Percentiles rank a stretch among this genome's conserved stretches.
phyloP scores from a whole-genome alignment of 2,888 invertebrate genomes.

The Caenorhabditis macrosperma region DNA sequence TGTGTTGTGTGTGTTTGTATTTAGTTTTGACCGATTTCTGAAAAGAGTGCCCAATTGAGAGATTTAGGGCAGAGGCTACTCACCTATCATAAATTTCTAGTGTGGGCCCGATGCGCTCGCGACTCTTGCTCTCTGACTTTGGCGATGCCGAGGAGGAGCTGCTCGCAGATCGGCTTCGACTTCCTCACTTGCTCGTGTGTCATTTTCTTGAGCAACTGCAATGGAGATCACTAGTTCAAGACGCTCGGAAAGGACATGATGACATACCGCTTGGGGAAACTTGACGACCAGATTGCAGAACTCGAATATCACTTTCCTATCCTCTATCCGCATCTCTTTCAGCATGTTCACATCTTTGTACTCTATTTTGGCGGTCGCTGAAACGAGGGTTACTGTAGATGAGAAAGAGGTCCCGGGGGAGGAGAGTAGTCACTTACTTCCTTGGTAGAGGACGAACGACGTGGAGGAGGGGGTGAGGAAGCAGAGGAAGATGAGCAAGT shows the following conservation, averaged over 20 bases:
- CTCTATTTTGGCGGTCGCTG: conserved; percentile 55
- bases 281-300: conserved; percentile 56
- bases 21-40: too few relatives aligned
- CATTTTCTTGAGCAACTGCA: conserved; percentile 50
- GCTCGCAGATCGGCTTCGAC: conserved; percentile 53
- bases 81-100: conserved; percentile 47
- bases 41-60: conserved; percentile 8
- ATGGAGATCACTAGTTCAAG: neutral
- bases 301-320: conserved; percentile 53
- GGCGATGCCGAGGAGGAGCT: conserved; percentile 49
- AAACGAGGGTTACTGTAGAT: neutral
- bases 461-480: conserved; percentile 50
- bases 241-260: neutral
- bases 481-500: conserved; percentile 55
- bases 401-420: neutral
- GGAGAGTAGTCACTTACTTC: conserved; percentile 46
- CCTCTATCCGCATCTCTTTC: conserved; percentile 49
- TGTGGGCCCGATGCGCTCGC: conserved; percentile 49
- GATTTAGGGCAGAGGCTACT: neutral
- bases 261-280: conserved; percentile 43
- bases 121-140: conserved; percentile 51
- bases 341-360: conserved; percentile 54
- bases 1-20: neutral
- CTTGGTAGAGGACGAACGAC: conserved; percentile 56
- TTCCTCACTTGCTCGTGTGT: conserved; percentile 53